These are phyloP conservation scores for Cephus pygmeus DNA, from an alignment of 2,888 invertebrate genomes.

Conservation along the genomic window DNA sequence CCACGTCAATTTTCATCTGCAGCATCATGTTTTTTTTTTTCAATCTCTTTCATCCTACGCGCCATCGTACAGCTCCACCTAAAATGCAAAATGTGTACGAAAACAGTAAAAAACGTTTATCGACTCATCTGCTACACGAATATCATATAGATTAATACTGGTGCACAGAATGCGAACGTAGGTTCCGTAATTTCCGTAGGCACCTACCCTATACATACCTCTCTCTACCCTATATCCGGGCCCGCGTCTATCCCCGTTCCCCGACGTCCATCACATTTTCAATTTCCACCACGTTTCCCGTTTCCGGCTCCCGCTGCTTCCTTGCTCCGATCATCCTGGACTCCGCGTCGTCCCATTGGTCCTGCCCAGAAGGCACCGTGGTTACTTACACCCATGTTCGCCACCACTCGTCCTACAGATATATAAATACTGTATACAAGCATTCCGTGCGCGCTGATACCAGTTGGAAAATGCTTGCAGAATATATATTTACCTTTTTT, in stretches of 20 bases:
- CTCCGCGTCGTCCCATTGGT: slow-evolving; percentile 28
- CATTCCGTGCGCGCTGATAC: no score
- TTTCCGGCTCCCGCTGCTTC: slow-evolving; percentile 51
- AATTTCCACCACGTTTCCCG: slow-evolving; percentile 66
- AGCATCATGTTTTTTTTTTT: no score
- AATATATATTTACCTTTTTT: no score
- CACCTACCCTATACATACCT: slow-evolving; percentile 23
- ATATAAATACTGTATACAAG: neutral
- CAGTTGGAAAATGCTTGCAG: no score
- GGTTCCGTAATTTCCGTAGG: slow-evolving; percentile 43
- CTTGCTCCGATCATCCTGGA: slow-evolving; percentile 25
- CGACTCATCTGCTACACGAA: neutral
- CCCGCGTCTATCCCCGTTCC: slow-evolving; percentile 36
- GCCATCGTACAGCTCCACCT: neutral
- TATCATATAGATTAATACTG: slow-evolving; percentile 29
- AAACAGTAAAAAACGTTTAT: neutral
- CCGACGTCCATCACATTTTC: slow-evolving; percentile 63
- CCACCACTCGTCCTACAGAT: neutral
- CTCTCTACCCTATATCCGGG: slow-evolving; percentile 45
- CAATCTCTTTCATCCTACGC: neutral
- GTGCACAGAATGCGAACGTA: slow-evolving; percentile 34
- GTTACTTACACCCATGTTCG: neutral
- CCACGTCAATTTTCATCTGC: no score
- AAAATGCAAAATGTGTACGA: no score
- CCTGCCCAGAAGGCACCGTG: slow-evolving; percentile 15